Evolutionary conservation across 2,797 vertebrate species (phyloP).

Genomic region (Sebastes aleutianus): DNA sequence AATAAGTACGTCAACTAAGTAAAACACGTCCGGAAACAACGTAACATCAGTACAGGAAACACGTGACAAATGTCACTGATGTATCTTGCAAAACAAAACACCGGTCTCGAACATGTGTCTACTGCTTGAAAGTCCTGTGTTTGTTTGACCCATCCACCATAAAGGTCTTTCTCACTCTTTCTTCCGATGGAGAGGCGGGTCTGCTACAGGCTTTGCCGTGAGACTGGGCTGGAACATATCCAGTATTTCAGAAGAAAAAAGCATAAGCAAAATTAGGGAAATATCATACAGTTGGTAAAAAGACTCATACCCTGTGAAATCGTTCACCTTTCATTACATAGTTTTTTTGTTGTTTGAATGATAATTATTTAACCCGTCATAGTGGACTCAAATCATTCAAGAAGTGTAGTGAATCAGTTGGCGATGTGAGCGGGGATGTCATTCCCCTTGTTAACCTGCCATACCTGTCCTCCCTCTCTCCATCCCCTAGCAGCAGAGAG

Average conservation of each 20-base stretch:
- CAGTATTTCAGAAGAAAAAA: not conserved
- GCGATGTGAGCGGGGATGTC: not conserved
- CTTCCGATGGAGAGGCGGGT: too few species aligned
- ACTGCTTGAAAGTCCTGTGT: too few species aligned
- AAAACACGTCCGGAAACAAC: too few species aligned
- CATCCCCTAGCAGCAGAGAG: not conserved
- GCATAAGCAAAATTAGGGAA: not conserved
- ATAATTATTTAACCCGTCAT: not conserved
- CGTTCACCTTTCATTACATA: not conserved
- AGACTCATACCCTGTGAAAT: not conserved
- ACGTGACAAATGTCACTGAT: too few species aligned
- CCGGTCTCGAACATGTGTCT: too few species aligned
- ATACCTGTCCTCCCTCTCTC: not conserved
- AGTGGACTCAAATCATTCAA: not conserved
- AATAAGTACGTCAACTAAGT: too few species aligned
- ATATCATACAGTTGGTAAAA: not conserved
- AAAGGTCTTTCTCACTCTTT: too few species aligned
- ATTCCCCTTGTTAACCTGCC: not conserved
- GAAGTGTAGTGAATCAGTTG: not conserved
- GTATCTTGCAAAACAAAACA: too few species aligned
- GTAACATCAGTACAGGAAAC: too few species aligned
- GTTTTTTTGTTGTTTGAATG: not conserved
- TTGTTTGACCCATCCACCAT: too few species aligned
- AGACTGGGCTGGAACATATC: not conserved
- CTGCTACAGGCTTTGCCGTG: too few species aligned